phyloP scores from a whole-genome alignment of 2,113 vertebrate genomes.

The Mustela lutreola region DNA sequence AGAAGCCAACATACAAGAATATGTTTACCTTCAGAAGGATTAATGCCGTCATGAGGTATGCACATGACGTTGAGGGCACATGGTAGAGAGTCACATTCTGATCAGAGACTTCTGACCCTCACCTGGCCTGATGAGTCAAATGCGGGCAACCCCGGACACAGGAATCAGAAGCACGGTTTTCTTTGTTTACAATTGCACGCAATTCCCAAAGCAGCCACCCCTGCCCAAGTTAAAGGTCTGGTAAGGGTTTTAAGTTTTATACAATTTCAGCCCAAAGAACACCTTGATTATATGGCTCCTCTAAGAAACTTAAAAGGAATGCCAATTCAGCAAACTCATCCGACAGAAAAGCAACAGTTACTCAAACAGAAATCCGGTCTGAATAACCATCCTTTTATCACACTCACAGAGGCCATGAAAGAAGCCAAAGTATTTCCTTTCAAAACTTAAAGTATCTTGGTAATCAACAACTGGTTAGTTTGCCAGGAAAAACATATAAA shows the following conservation, averaged over 20 bases:
- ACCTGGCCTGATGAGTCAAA: neutral
- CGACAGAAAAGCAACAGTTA: neutral
- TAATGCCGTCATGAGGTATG: no score
- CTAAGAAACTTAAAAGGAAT: neutral
- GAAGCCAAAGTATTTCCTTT: neutral
- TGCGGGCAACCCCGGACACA: neutral
- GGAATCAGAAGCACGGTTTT: neutral
- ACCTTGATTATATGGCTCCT: neutral
- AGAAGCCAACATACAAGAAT: neutral
- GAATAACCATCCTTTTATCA: neutral
- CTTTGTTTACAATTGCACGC: neutral
- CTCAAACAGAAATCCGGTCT: neutral
- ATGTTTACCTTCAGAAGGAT: neutral
- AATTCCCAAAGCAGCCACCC: neutral
- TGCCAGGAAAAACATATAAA: neutral
- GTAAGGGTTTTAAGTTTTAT: neutral
- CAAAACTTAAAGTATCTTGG: neutral
- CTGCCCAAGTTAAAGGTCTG: neutral
- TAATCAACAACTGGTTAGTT: neutral
- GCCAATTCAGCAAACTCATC: neutral
- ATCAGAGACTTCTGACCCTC: neutral
- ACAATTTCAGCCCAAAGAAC: neutral
- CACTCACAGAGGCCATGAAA: neutral
- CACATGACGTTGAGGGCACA: accelerated
- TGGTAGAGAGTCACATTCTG: no score